These are phyloP conservation scores for Pheucticus melanocephalus DNA, from an alignment of 2,113 vertebrate species.

Conservation along the genomic window DNA sequence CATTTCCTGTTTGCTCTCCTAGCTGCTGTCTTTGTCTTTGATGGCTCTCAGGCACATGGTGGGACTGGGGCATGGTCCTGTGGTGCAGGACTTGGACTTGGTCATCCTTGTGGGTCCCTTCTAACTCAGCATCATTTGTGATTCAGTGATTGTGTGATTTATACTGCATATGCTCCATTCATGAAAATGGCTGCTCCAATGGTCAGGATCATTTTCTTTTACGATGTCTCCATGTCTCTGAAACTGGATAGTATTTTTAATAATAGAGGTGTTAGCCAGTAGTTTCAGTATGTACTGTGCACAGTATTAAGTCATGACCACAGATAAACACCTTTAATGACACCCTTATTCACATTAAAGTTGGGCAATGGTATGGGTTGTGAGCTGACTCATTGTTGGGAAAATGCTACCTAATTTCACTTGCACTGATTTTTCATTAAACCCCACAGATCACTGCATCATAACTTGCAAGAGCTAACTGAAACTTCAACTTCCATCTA, in stretches of 20 bases:
- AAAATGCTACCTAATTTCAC: neutral
- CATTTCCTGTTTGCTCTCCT: neutral
- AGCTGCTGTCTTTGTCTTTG: neutral
- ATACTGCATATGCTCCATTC: too few species aligned
- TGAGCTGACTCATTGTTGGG: neutral
- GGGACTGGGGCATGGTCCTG: neutral
- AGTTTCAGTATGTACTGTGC: neutral
- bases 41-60: neutral
- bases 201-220: neutral
- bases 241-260: neutral
- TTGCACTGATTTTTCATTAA: conserved; percentile 7
- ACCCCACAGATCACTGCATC: neutral
- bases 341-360: neutral
- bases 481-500: neutral
- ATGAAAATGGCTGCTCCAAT: neutral
- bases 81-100: neutral
- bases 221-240: neutral
- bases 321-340: conserved; percentile 13
- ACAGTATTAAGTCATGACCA: neutral
- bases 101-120: neutral
- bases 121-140: too few species aligned
- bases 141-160: neutral
- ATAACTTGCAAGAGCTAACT: neutral
- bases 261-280: neutral
- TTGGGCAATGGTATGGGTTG: neutral